A percentile compares a stretch with the other conserved stretches of the same genome.
Conservation (phyloP, 2,797 vertebrate species). For the Eospalax fontanierii region DNA sequence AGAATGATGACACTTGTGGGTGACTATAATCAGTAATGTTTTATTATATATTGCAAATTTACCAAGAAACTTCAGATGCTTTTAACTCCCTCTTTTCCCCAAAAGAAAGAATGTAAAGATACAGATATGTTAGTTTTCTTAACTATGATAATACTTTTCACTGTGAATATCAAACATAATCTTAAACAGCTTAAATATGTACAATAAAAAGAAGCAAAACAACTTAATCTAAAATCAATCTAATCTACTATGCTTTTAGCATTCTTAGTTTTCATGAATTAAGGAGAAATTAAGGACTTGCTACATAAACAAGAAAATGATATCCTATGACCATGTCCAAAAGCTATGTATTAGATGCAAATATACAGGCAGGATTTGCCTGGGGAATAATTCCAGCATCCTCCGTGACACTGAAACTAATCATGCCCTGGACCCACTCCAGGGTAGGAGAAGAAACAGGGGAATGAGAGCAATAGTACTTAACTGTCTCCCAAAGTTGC, state of each 20-base stretch:
- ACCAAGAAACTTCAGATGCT: neutral
- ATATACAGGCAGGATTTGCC: neutral
- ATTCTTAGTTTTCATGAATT: slow-evolving; percentile 28
- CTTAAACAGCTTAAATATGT: neutral
- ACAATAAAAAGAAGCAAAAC: neutral
- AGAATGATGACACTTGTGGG: neutral
- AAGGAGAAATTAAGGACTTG: neutral
- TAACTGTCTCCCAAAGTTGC: neutral
- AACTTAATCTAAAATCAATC: neutral
- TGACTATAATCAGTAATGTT: neutral
- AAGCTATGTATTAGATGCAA: neutral
- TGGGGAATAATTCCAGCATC: neutral
- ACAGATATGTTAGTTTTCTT: neutral
- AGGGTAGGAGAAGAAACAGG: neutral
- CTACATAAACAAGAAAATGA: neutral
- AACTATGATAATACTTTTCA: neutral
- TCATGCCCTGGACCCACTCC: neutral
- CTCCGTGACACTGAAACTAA: neutral
- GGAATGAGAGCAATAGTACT: rapidly evolving
- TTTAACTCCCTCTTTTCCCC: neutral
- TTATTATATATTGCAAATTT: neutral
- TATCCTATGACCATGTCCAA: neutral
- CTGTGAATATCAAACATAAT: neutral
- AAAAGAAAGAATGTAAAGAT: neutral
- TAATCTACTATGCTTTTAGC: neutral